A percentile compares a stretch with the other conserved stretches of the same genome.
Conservation (phyloP, 2,797 vertebrate genomes). For the Heterohyrax brucei region DNA sequence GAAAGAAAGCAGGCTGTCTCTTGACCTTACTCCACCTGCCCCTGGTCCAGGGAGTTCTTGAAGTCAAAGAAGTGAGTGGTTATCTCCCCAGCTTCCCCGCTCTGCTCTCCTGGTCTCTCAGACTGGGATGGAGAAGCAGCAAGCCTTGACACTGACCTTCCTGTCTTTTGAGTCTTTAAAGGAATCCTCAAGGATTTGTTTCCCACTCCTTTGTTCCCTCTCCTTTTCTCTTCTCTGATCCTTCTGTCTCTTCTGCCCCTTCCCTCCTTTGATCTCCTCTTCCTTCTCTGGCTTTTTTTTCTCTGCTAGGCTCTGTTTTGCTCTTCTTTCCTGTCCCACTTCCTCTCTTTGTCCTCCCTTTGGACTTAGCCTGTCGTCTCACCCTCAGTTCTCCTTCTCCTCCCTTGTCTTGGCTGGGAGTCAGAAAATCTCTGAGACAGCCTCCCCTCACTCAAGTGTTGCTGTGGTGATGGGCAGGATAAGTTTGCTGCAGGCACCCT, state of each 20-base stretch:
- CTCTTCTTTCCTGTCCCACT: not conserved
- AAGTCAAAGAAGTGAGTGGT: not conserved
- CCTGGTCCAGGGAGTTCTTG: not conserved
- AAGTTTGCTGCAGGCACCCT: not conserved
- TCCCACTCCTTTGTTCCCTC: not conserved
- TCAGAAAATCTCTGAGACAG: not conserved
- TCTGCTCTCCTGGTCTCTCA: not conserved
- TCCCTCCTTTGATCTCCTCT: slow-evolving; percentile 47
- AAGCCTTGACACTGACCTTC: not conserved
- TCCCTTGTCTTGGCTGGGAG: not conserved
- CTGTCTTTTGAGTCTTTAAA: slow-evolving; percentile 42
- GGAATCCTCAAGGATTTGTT: not conserved
- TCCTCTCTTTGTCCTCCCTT: not conserved
- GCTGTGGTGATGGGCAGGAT: not conserved
- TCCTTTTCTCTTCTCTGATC: slow-evolving; percentile 1
- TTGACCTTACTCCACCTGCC: not conserved
- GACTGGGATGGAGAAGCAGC: not conserved
- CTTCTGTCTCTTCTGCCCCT: not conserved
- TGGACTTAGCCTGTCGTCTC: not conserved
- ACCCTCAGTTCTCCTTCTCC: not conserved
- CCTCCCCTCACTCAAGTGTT: not conserved
- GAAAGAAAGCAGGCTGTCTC: not conserved
- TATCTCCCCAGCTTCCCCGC: not conserved
- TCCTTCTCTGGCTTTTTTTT: slow-evolving; percentile 36
- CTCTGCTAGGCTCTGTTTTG: slow-evolving; percentile 49